Conservation (phyloP, 2,888 invertebrate genomes). For the Camponotus fellah region DNA sequence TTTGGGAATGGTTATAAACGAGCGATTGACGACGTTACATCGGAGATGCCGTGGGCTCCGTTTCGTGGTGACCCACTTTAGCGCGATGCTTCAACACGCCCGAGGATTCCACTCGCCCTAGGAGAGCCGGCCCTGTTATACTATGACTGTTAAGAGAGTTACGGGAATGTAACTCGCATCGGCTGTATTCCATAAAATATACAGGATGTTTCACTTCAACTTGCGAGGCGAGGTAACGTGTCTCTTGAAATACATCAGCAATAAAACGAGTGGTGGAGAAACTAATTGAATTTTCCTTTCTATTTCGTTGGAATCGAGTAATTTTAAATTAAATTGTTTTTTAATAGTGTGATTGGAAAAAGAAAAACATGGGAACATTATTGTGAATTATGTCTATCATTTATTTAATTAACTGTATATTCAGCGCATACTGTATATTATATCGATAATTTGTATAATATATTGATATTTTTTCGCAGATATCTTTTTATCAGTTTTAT, state of each 20-base stretch:
- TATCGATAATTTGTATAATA: neutral
- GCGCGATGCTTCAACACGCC: constrained; percentile 65
- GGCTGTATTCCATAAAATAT: constrained; percentile 7
- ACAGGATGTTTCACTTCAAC: constrained; percentile 3
- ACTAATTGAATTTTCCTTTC: neutral
- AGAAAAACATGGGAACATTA: neutral
- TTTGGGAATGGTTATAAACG: constrained; percentile 72
- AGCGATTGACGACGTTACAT: constrained; percentile 66
- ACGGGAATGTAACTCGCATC: neutral
- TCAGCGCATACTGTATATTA: neutral
- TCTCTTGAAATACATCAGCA: neutral
- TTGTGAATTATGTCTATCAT: constrained; percentile 9
- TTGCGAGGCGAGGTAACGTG: neutral
- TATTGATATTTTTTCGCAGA: too few species aligned
- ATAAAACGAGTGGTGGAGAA: neutral
- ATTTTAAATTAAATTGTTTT: neutral
- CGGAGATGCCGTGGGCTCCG: constrained; percentile 58
- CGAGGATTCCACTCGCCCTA: constrained; percentile 64
- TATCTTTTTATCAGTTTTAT: neutral
- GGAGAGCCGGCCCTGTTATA: constrained; percentile 16
- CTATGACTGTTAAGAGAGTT: constrained; percentile 25
- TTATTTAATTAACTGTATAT: neutral
- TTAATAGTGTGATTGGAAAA: neutral
- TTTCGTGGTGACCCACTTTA: constrained; percentile 69
- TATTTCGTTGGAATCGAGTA: neutral